Base-by-base conservation (phyloP, 1,140 invertebrate species). In the Dreissena rostriformis region DNA sequence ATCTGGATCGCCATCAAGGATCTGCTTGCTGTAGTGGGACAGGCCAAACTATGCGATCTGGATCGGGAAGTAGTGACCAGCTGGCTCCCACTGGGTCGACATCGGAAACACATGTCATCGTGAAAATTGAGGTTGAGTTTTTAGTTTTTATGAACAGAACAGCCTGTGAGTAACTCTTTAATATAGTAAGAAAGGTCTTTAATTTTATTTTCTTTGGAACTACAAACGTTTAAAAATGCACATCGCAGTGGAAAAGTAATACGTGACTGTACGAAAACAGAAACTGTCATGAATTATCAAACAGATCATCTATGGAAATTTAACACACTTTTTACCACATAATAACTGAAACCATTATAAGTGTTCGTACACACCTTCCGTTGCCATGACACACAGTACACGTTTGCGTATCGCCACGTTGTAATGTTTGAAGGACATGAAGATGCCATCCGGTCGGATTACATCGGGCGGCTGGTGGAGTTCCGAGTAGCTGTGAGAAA, bases 31-130 rank as follows among this genome's bases (percentile, higher is more conserved):
- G 93, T 98, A 99, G 94, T 99, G 99, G 29, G 98, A 97, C 53
- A 99, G 93, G 0, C 97, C 99, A 93, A 98, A 99, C 93, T 99
- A 99, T 6, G 98, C 98, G 86, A 99, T 99, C 95, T 99, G 99
- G 2, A 98, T 99, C 0, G 98, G 98, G 94, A 99, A 99, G 92
- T 96, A 98, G 93, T 99, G 99, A 0, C 98, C 98, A 67, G 87
- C 90, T 74, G 95, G 87, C 66, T 98, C 97, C 98, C 98, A 99
- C 91, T 99, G 98, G 0, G 96, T 98, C 1, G 97, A 98, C 55
- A 99, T 96, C 0, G 98, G 98, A 12, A n/a, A 99, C 97, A 79
- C 97, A 95, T 95, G 88, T 6, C 90, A 65, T 11, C 4, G 29
- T 15, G 24, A 66, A 22, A 2, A 49, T 24, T 57, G 51, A 49